These are phyloP conservation scores for Caligus rogercresseyi DNA, from an alignment of 1,140 invertebrate genomes.

Conservation along the genomic window DNA sequence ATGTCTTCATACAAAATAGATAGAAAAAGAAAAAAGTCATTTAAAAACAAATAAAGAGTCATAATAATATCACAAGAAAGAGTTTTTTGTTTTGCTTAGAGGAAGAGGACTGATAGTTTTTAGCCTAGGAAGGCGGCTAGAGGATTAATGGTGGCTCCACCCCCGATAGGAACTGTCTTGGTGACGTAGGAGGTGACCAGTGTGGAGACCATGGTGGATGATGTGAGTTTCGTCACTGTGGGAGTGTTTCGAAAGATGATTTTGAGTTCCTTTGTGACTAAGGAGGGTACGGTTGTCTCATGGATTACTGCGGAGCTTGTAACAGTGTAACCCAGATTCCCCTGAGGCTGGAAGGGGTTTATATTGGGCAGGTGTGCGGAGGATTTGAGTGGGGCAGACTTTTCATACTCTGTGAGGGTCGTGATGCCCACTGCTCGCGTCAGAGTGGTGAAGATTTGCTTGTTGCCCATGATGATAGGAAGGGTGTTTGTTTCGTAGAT, in stretches of 20 bases:
- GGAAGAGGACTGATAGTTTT: background rate
- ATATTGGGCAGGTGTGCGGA: background rate
- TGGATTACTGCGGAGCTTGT: conserved; percentile 57
- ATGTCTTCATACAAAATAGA: too few species aligned
- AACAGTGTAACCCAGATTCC: conserved; percentile 36
- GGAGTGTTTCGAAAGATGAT: conserved; percentile 70
- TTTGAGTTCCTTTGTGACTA: conserved; percentile 59
- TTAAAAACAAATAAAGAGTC: too few species aligned
- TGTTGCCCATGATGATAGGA: conserved; percentile 50
- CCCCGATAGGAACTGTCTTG: conserved; percentile 43
- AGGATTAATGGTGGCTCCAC: conserved; percentile 22
- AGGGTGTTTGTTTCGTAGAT: conserved; percentile 60
- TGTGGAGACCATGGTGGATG: conserved; percentile 62
- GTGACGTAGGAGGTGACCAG: conserved; percentile 61
- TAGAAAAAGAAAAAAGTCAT: too few species aligned
- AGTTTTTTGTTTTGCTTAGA: background rate
- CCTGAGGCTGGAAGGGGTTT: background rate
- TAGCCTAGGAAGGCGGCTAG: conserved; percentile 10
- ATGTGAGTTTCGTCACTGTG: conserved; percentile 61
- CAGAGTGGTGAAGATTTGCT: conserved; percentile 52
- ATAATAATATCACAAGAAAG: background rate
- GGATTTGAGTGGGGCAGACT: conserved; percentile 32
- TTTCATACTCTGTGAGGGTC: conserved; percentile 47
- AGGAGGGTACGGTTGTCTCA: conserved; percentile 54
- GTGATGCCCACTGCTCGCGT: conserved; percentile 52